phyloP scores from a whole-genome alignment of 2,888 invertebrate species.

The Eumacrocentrus americanus region DNA sequence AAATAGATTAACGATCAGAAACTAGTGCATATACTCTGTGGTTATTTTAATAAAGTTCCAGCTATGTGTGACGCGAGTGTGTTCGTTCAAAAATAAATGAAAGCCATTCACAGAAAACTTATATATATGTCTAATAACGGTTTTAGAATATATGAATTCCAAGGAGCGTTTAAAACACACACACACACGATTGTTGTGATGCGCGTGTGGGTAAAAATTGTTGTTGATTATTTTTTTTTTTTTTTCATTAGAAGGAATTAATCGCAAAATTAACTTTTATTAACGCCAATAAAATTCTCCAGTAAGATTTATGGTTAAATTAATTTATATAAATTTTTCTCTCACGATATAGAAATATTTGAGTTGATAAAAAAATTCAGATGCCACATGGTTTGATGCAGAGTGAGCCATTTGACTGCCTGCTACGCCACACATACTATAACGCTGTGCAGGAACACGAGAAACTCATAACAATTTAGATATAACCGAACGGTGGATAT shows the following conservation, averaged over 20 bases:
- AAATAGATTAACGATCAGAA: neutral
- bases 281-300: no score
- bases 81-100: neutral
- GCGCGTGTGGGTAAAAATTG: no score
- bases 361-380: neutral
- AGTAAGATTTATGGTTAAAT: no score
- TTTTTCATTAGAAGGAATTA: no score
- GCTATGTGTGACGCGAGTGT: neutral
- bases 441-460: conserved; percentile 31
- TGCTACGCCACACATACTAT: conserved; percentile 3
- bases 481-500: conserved; percentile 24
- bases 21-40: neutral
- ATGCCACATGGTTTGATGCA: neutral
- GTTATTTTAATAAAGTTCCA: neutral
- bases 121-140: no score
- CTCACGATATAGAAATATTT: neutral
- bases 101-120: neutral
- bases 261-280: no score
- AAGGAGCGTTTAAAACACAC: no score
- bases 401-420: conserved; percentile 33
- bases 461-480: conserved; percentile 39
- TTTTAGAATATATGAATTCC: no score
- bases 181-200: no score
- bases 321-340: neutral
- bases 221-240: no score